phyloP scores from a whole-genome alignment of 1,140 invertebrate species.

The Lepidurus arcticus region DNA sequence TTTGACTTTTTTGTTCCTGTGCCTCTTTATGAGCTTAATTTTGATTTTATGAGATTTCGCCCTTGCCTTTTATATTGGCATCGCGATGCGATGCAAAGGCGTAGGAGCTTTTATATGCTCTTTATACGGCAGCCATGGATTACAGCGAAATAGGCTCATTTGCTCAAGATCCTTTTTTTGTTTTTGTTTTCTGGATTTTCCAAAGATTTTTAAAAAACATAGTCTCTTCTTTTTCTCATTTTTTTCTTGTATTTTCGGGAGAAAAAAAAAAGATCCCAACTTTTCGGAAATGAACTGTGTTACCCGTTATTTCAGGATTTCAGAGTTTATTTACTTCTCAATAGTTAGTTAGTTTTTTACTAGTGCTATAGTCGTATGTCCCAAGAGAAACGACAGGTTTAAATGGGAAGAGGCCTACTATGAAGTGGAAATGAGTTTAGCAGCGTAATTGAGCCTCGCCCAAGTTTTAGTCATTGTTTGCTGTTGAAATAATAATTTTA shows the following conservation, averaged over 20 bases:
- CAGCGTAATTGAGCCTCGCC: background rate
- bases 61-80: slow-evolving; percentile 14
- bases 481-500: background rate
- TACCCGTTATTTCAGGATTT: background rate
- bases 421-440: slow-evolving; percentile 1
- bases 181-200: background rate
- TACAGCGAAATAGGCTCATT: slow-evolving; percentile 19
- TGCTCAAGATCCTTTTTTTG: slow-evolving; percentile 12
- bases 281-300: background rate
- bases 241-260: no score
- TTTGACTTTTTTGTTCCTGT: slow-evolving; percentile 10
- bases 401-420: background rate
- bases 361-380: no score
- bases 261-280: background rate
- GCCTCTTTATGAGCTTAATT: slow-evolving; percentile 6
- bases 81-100: background rate
- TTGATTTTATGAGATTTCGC: slow-evolving; percentile 22
- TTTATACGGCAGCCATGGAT: slow-evolving; percentile 15
- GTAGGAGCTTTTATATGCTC: slow-evolving; percentile 2
- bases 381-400: background rate
- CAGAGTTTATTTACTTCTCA: background rate
- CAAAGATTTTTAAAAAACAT: background rate
- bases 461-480: background rate
- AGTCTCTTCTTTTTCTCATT: no score
- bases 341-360: background rate